Evolutionary conservation across 2,113 vertebrate species (phyloP).

Genomic region (Chamaetylas fuelleborni): DNA sequence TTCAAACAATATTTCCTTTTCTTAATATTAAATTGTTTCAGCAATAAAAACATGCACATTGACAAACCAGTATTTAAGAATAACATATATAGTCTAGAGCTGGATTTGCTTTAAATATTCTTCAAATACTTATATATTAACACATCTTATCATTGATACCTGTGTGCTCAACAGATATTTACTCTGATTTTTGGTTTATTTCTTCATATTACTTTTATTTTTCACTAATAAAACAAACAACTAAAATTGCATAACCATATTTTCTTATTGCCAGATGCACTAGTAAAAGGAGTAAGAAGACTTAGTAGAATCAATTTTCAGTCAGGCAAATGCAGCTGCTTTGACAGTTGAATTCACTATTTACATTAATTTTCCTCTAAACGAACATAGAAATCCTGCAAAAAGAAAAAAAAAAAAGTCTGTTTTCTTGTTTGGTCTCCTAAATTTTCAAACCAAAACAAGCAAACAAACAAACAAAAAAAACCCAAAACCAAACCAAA

Average conservation of each 20-base stretch:
- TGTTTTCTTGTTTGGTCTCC: neutral
- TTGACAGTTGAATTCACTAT: neutral
- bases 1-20: neutral
- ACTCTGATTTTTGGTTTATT: neutral
- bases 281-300: neutral
- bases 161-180: neutral
- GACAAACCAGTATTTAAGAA: neutral
- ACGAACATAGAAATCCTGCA: neutral
- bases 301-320: neutral
- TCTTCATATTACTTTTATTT: neutral
- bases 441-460: neutral
- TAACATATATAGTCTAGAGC: neutral
- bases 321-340: neutral
- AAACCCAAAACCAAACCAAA: no score
- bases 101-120: neutral
- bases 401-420: neutral
- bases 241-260: neutral
- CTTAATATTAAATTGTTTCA: neutral
- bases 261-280: neutral
- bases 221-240: neutral
- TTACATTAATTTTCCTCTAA: neutral
- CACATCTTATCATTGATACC: neutral
- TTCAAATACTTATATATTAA: neutral
- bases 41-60: neutral
- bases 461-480: neutral